phyloP scores from a whole-genome alignment of 2,888 invertebrate species.

The Hololepta plana region DNA sequence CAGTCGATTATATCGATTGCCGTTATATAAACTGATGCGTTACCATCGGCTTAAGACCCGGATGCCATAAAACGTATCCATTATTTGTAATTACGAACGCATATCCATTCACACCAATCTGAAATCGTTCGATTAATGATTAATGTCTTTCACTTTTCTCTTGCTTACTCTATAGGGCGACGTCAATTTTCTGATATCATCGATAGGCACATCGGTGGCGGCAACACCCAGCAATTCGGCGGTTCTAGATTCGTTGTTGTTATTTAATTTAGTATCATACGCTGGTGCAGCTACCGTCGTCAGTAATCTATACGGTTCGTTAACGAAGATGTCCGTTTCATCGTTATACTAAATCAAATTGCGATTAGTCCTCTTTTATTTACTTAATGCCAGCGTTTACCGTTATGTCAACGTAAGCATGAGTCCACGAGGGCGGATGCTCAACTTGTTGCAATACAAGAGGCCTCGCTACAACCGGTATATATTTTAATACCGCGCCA shows the following conservation, averaged over 20 bases:
- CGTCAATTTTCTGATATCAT: conserved; percentile 76
- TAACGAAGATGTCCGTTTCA: conserved; percentile 13
- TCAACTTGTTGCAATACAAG: conserved; percentile 53
- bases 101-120: conserved; percentile 93
- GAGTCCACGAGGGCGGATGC: conserved; percentile 88
- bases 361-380: conserved; percentile 10
- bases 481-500: conserved; percentile 90
- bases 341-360: too few relatives aligned
- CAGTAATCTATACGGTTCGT: conserved; percentile 47
- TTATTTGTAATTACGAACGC: conserved; percentile 94
- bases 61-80: conserved; percentile 89
- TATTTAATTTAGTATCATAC: conserved; percentile 55
- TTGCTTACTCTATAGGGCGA: conserved; percentile 59
- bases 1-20: conserved; percentile 1
- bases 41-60: conserved; percentile 77
- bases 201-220: conserved; percentile 85
- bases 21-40: too few relatives aligned
- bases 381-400: conserved; percentile 5
- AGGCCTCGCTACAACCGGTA: conserved; percentile 80
- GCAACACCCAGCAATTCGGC: conserved; percentile 86
- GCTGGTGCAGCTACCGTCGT: conserved; percentile 89
- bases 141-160: not conserved
- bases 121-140: conserved; percentile 19
- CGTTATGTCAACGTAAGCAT: conserved; percentile 74
- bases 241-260: conserved; percentile 34